Percentiles rank a stretch among this genome's conserved stretches.
Evolutionary conservation across 2,113 vertebrate genomes (phyloP).

Genomic region (Lonchura striata): DNA sequence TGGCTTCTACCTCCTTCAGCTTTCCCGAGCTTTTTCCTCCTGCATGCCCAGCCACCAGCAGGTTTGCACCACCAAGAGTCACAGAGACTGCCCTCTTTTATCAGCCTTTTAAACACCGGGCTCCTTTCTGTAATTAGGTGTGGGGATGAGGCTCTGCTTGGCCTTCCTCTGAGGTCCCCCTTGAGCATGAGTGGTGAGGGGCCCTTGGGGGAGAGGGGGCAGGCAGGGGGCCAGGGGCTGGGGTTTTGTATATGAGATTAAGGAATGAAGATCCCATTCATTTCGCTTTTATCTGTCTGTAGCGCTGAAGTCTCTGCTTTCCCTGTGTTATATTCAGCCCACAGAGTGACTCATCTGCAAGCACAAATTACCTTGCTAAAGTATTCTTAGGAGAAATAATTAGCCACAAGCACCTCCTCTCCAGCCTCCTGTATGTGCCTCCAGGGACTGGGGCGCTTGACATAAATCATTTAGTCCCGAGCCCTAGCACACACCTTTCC

Average conservation of each 20-base stretch:
- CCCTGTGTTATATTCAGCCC: constrained; percentile 61
- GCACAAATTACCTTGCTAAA: constrained; percentile 79
- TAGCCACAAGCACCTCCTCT: constrained; percentile 77
- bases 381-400: constrained; percentile 86
- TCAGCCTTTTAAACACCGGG: not conserved
- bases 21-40: not conserved
- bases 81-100: not conserved
- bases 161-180: not conserved
- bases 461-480: constrained; percentile 84
- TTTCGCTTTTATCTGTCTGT: constrained; percentile 62
- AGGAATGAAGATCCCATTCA: constrained; percentile 1
- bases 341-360: constrained; percentile 77
- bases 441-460: constrained; percentile 74
- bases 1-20: not conserved
- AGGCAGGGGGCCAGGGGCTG: not conserved
- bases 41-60: not conserved
- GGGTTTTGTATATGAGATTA: constrained; percentile 58
- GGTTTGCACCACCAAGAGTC: not conserved
- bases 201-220: not conserved
- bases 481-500: constrained; percentile 77
- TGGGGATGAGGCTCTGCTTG: not conserved
- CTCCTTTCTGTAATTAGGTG: not conserved
- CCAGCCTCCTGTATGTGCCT: constrained; percentile 69
- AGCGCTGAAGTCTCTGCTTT: constrained; percentile 61
- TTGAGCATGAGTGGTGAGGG: not conserved